phyloP scores from a whole-genome alignment of 1,140 invertebrate species.

The Tetramorium simillimum region DNA sequence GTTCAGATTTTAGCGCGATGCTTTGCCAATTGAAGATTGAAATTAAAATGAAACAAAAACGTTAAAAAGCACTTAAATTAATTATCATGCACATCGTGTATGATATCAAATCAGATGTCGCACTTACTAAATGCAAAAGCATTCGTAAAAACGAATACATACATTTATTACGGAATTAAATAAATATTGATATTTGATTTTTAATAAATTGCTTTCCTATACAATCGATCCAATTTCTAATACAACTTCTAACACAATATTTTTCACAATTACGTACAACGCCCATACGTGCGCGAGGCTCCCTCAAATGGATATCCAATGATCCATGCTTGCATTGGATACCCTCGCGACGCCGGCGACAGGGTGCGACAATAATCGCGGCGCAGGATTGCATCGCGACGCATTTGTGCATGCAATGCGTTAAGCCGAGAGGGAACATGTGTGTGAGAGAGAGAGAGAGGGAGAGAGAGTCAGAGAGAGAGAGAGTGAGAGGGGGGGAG shows the following conservation, averaged over 20 bases:
- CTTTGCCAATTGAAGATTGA: neutral
- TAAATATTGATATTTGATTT: neutral
- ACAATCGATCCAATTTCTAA: neutral
- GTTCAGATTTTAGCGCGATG: neutral
- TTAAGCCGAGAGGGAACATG: neutral
- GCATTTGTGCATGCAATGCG: constrained; percentile 34
- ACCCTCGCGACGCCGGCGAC: neutral
- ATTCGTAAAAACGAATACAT: too few relatives aligned
- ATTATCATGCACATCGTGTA: neutral
- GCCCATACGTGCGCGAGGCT: neutral
- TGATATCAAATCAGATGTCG: neutral
- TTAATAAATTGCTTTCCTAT: neutral
- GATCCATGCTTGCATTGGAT: neutral
- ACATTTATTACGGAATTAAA: neutral
- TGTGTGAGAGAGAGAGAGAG: neutral
- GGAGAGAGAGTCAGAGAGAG: neutral
- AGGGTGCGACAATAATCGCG: constrained; percentile 39
- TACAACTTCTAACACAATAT: neutral
- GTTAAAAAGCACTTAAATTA: neutral
- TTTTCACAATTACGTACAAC: neutral
- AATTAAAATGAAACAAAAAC: constrained; percentile 1
- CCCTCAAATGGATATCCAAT: constrained; percentile 3
- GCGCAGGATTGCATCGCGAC: neutral
- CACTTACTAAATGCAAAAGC: neutral
- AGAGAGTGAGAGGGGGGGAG: neutral